Percentiles rank a stretch among this genome's conserved stretches.
phyloP scores from a whole-genome alignment of 2,113 vertebrate genomes.

The Oncorhynchus nerka region DNA sequence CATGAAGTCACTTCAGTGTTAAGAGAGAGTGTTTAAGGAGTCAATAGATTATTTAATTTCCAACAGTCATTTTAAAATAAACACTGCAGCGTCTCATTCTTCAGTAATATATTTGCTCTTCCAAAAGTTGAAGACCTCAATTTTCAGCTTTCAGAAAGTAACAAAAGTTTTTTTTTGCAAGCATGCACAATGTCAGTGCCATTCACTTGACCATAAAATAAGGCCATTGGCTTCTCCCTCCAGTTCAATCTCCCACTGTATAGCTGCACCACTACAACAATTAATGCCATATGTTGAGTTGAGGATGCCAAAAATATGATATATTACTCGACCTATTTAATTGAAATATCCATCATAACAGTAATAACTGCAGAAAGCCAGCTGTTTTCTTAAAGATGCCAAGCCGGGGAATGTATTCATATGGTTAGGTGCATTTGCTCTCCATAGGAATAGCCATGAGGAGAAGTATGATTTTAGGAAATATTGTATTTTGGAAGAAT shows the following conservation, averaged over 20 bases:
- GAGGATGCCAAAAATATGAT: slow-evolving; percentile 20
- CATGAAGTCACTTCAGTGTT: neutral
- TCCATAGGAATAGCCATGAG: neutral
- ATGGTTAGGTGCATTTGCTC: neutral
- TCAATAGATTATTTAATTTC: neutral
- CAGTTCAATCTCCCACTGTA: neutral
- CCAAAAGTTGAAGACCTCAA: neutral
- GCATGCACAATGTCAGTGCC: too few species aligned
- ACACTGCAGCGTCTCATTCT: neutral
- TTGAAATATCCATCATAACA: slow-evolving; percentile 32
- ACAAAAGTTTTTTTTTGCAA: too few species aligned
- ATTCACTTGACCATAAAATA: neutral
- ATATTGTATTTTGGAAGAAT: neutral
- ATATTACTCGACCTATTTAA: slow-evolving; percentile 3
- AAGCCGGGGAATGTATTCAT: neutral
- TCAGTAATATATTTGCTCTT: neutral
- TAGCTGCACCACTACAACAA: slow-evolving; percentile 7
- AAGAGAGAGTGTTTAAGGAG: neutral
- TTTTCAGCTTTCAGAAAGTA: neutral
- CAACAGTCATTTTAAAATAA: too few species aligned
- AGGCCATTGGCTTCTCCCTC: neutral
- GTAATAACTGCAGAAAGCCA: slow-evolving; percentile 16
- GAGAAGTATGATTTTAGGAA: neutral
- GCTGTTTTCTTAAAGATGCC: slow-evolving; percentile 10
- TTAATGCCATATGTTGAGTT: slow-evolving; percentile 24